Percentiles rank a stretch among this genome's conserved stretches.
These are phyloP conservation scores for Rhizomys pruinosus DNA, from an alignment of 2,113 vertebrate genomes.

Conservation along the genomic window DNA sequence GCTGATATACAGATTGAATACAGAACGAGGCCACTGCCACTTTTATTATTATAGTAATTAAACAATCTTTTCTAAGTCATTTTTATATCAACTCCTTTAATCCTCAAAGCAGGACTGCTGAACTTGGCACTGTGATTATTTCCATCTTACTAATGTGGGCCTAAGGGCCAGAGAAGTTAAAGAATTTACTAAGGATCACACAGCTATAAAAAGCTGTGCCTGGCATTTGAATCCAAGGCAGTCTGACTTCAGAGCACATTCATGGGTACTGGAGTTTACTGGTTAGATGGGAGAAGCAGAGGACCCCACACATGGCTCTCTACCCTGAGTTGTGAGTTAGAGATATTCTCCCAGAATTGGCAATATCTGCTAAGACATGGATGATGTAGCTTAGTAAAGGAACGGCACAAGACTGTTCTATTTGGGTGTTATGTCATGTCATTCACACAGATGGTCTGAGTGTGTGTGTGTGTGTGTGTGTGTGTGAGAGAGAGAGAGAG, in stretches of 20 bases:
- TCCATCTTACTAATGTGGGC: not conserved
- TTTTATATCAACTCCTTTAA: not conserved
- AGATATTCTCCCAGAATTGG: not conserved
- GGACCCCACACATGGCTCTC: not conserved
- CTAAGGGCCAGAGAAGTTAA: not conserved
- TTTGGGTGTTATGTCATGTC: not conserved
- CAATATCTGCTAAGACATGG: not conserved
- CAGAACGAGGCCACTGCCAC: not conserved
- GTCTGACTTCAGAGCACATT: not conserved
- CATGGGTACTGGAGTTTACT: not conserved
- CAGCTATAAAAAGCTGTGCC: not conserved
- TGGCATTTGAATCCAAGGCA: not conserved
- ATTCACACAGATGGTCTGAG: not conserved
- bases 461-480: not conserved
- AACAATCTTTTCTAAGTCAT: not conserved
- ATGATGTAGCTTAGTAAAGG: not conserved
- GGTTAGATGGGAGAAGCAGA: not conserved
- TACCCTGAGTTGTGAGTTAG: not conserved
- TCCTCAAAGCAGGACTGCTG: not conserved
- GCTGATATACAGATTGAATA: not conserved
- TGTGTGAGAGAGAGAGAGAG: too few relatives aligned
- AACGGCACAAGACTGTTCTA: not conserved
- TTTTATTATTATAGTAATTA: conserved; percentile 36
- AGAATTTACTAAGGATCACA: not conserved
- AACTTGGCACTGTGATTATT: not conserved